Evolutionary conservation across 2,888 invertebrate species (phyloP).

Genomic region (Megamerina dolium): DNA sequence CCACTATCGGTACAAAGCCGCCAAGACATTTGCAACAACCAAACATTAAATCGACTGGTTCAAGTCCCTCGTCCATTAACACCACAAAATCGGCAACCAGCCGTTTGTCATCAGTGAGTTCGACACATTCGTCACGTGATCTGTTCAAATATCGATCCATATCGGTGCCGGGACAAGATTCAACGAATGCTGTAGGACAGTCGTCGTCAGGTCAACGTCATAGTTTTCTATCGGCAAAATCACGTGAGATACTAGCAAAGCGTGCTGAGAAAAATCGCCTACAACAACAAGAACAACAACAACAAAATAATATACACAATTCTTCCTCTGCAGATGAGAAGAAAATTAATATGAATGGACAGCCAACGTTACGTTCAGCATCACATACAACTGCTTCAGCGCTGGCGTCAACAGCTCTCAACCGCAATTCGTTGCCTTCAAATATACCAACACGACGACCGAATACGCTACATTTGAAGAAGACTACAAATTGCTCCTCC

Average conservation of each 20-base stretch:
- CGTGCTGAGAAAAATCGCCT: conserved; percentile 45
- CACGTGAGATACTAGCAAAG: conserved; percentile 46
- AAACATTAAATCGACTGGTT: conserved; percentile 42
- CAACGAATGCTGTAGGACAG: conserved; percentile 20
- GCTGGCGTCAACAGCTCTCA: conserved; percentile 25
- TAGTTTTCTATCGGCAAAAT: conserved; percentile 48
- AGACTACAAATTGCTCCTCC: conserved; percentile 24
- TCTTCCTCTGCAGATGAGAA: conserved; percentile 30
- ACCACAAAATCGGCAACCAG: conserved; percentile 47
- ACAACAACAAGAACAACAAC: conserved; percentile 28
- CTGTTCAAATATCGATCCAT: conserved; percentile 46
- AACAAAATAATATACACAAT: conserved; percentile 17
- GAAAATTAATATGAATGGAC: conserved; percentile 13
- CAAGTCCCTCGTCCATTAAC: conserved; percentile 46
- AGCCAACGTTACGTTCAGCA: conserved; percentile 30
- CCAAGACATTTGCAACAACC: conserved; percentile 33
- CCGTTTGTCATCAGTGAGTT: conserved; percentile 45
- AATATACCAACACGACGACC: conserved; percentile 46
- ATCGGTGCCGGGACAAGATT: conserved; percentile 37
- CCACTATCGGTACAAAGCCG: conserved; percentile 22
- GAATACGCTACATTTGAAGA: conserved; percentile 41
- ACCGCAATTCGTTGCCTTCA: conserved; percentile 40
- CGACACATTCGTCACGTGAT: conserved; percentile 44
- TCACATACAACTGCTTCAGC: conserved; percentile 37
- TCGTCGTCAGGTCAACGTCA: conserved; percentile 29